phyloP scores from a whole-genome alignment of 2,113 vertebrate genomes.

The Phrynocephalus versicolor region DNA sequence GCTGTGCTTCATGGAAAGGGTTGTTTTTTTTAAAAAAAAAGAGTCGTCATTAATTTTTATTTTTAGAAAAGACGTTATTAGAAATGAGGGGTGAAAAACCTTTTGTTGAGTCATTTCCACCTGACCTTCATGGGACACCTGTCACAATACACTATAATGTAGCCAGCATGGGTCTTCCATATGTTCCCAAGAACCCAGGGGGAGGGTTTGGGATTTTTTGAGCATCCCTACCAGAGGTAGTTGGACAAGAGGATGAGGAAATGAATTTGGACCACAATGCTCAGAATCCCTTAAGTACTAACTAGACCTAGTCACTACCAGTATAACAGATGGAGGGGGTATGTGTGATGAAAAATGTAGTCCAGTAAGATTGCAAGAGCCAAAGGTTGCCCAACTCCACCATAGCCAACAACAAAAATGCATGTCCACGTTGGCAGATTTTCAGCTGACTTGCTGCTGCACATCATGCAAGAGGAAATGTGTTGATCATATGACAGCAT shows the following conservation, averaged over 20 bases:
- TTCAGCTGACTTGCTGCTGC: background rate
- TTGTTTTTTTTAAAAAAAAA: rapidly evolving
- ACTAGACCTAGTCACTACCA: too few relatives aligned
- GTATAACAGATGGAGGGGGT: too few relatives aligned
- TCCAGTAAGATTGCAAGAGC: background rate
- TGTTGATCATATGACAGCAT: background rate
- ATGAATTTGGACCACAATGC: background rate
- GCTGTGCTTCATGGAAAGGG: background rate
- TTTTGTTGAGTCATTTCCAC: background rate
- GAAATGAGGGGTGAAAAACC: background rate
- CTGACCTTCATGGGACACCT: background rate
- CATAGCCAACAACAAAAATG: background rate
- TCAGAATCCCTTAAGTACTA: background rate
- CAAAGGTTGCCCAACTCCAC: background rate
- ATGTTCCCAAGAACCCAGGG: background rate
- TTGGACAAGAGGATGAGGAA: too few relatives aligned
- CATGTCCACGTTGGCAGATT: background rate
- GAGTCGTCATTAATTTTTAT: background rate
- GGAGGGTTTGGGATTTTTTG: too few relatives aligned
- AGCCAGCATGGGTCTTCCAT: background rate
- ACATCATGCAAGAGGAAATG: background rate
- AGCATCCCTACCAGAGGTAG: too few relatives aligned
- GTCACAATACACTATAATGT: background rate
- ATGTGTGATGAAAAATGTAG: background rate
- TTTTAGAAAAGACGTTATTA: background rate